These are phyloP conservation scores for Pogonomyrmex californicus DNA, from an alignment of 1,140 invertebrate species.

Conservation along the genomic window DNA sequence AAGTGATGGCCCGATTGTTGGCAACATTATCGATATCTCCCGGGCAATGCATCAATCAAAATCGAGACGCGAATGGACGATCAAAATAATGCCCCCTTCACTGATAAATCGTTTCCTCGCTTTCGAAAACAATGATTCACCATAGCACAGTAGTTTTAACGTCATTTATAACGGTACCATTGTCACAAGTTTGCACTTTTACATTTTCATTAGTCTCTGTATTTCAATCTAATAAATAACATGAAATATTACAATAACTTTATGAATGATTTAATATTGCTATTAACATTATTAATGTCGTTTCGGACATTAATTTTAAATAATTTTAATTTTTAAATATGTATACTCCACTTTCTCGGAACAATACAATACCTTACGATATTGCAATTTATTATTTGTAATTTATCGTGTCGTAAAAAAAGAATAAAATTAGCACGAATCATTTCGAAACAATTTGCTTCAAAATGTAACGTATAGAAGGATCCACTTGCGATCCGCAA, in stretches of 20 bases:
- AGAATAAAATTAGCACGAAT: background rate
- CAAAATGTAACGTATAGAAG: background rate
- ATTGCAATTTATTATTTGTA: slow-evolving; percentile 9
- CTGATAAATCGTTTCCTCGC: slow-evolving; percentile 41
- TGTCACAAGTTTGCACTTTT: background rate
- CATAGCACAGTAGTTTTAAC: slow-evolving; percentile 16
- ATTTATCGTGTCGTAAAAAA: background rate
- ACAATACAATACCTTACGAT: too few species aligned
- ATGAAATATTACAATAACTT: background rate
- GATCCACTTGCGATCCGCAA: slow-evolving; percentile 31
- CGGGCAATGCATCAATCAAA: slow-evolving; percentile 48
- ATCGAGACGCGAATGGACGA: background rate
- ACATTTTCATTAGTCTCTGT: background rate
- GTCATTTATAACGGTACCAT: background rate
- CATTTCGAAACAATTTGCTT: background rate
- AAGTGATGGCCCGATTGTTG: slow-evolving; percentile 50
- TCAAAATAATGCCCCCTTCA: slow-evolving; percentile 5
- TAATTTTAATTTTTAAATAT: background rate
- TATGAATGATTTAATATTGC: background rate
- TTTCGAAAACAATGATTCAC: slow-evolving; percentile 29
- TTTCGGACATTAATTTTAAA: background rate
- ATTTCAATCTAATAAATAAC: background rate
- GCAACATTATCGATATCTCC: slow-evolving; percentile 37
- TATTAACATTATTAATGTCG: background rate
- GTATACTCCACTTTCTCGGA: background rate